Conservation (phyloP, 2,113 vertebrate species). For the Menidia beryllina region DNA sequence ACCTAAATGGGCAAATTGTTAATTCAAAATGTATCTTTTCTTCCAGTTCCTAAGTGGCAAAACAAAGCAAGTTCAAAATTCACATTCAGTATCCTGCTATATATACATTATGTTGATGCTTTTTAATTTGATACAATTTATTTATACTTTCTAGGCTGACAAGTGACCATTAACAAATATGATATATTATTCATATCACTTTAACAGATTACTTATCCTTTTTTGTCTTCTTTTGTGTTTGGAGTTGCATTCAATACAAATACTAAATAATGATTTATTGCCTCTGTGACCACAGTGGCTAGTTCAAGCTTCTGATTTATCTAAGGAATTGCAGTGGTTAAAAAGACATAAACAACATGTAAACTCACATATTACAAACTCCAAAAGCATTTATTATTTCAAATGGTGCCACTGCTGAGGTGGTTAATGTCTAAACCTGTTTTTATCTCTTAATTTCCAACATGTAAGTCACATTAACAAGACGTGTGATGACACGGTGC, state of each 20-base stretch:
- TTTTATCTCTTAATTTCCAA: conserved; percentile 14
- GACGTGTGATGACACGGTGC: conserved; percentile 19
- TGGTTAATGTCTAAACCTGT: background rate
- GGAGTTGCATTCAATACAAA: background rate
- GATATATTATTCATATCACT: too few relatives aligned
- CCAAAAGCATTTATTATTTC: background rate
- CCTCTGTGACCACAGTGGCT: background rate
- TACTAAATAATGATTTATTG: background rate
- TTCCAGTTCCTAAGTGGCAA: too few relatives aligned
- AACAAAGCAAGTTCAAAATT: too few relatives aligned
- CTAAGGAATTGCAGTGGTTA: background rate
- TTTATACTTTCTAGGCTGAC: too few relatives aligned
- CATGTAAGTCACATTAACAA: conserved; percentile 40
- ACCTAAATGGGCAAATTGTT: too few relatives aligned
- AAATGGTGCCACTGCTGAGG: background rate
- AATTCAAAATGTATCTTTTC: too few relatives aligned
- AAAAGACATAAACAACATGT: background rate
- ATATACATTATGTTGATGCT: too few relatives aligned
- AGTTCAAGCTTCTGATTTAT: background rate
- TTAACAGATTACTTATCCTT: background rate
- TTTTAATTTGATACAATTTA: too few relatives aligned
- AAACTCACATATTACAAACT: background rate
- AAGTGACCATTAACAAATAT: too few relatives aligned
- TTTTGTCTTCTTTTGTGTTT: background rate
- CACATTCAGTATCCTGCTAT: too few relatives aligned